These are phyloP conservation scores for Melipona bicolor DNA, from an alignment of 2,888 invertebrate genomes.

Conservation along the genomic window DNA sequence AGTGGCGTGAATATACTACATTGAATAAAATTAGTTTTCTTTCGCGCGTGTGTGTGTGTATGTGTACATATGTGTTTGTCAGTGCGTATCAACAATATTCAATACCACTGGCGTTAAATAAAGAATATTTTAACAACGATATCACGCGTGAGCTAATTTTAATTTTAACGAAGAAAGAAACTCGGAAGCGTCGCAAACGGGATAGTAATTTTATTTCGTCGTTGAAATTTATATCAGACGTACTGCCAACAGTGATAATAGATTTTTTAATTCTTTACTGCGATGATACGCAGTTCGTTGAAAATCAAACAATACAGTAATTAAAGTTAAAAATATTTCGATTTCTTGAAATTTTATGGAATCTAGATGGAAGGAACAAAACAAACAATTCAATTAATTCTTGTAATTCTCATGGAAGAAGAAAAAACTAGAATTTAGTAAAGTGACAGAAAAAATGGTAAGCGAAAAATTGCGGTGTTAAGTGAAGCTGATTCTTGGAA, in stretches of 20 bases:
- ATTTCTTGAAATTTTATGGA: neutral
- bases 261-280: neutral
- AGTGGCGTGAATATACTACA: too few species aligned
- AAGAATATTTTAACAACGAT: constrained; percentile 1
- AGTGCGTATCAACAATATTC: neutral
- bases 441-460: neutral
- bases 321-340: neutral
- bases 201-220: constrained; percentile 16
- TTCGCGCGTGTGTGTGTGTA: neutral
- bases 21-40: neutral
- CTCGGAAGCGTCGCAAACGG: neutral
- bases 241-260: neutral
- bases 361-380: neutral
- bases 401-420: neutral
- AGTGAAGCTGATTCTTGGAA: too few species aligned
- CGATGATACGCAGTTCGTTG: neutral
- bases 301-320: neutral
- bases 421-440: neutral
- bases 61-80: too few species aligned
- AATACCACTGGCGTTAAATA: neutral
- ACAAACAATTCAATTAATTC: neutral
- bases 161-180: constrained; percentile 8
- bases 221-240: constrained; percentile 7
- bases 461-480: neutral
- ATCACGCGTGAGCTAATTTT: neutral